Conservation (phyloP, 2,888 invertebrate genomes). For the Blera fallax region DNA sequence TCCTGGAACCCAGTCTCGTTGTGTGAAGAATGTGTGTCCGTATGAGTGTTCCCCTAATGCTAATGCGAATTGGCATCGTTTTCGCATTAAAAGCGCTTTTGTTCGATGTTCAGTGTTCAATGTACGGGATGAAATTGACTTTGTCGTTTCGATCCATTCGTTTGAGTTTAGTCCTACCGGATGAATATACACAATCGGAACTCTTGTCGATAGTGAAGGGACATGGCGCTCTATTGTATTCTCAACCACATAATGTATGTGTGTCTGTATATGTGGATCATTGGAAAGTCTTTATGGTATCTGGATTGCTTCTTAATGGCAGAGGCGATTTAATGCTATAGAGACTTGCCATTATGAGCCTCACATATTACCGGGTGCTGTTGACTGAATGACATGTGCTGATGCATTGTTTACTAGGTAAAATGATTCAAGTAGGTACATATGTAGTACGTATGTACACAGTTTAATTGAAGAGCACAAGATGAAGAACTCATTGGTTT, state of each 20-base stretch:
- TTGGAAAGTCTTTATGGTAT: slow-evolving; percentile 52
- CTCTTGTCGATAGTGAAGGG: neutral
- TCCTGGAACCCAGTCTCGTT: neutral
- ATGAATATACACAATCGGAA: neutral
- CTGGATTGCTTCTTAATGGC: slow-evolving; percentile 43
- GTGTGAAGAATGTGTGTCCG: neutral
- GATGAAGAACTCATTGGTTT: too few species aligned
- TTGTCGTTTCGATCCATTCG: slow-evolving; percentile 42
- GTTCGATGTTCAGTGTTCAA: slow-evolving; percentile 52
- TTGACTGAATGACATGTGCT: slow-evolving; percentile 16
- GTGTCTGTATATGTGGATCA: slow-evolving; percentile 14
- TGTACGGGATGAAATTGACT: slow-evolving; percentile 57
- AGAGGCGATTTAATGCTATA: slow-evolving; percentile 41
- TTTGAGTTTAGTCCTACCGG: slow-evolving; percentile 16
- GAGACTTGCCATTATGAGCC: slow-evolving; percentile 10
- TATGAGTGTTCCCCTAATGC: slow-evolving; percentile 34
- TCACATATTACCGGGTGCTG: slow-evolving; percentile 1
- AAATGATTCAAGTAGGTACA: too few species aligned
- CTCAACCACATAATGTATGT: neutral
- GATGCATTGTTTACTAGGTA: slow-evolving; percentile 1
- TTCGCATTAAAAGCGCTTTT: slow-evolving; percentile 55
- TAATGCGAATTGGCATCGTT: slow-evolving; percentile 59
- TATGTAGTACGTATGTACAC: too few species aligned
- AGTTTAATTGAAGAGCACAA: too few species aligned
- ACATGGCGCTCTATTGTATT: neutral